A percentile compares a stretch with the other conserved stretches of the same genome.
phyloP scores from a whole-genome alignment of 2,888 invertebrate species.

The Eilema sororculum region DNA sequence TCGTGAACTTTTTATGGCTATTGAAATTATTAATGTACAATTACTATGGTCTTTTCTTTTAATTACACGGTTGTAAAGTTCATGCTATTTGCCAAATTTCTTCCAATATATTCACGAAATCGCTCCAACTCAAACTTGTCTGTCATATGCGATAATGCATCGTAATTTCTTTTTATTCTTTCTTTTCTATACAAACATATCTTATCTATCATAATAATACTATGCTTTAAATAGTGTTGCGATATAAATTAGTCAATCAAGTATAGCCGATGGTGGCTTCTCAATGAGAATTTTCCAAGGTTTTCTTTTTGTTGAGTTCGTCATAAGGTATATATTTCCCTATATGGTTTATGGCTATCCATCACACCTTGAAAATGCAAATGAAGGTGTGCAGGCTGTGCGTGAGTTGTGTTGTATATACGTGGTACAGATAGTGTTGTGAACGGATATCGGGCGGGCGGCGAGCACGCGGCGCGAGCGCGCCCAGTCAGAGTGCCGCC shows the following conservation, averaged over 20 bases:
- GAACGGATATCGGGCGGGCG: slow-evolving; percentile 82
- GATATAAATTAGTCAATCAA: not conserved
- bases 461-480: slow-evolving; percentile 81
- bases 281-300: not conserved
- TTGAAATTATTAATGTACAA: not conserved
- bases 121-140: not conserved
- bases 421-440: slow-evolving; percentile 76
- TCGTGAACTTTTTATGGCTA: slow-evolving; percentile 14
- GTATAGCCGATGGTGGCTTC: not conserved
- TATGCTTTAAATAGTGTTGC: too few species aligned
- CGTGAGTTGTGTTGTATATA: slow-evolving; percentile 59
- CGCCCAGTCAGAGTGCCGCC: slow-evolving; percentile 87
- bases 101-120: not conserved
- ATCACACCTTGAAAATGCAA: slow-evolving; percentile 69
- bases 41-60: not conserved
- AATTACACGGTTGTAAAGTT: not conserved
- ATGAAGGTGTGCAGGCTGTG: slow-evolving; percentile 78
- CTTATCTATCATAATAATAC: not conserved
- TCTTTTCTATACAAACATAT: not conserved
- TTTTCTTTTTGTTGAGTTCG: slow-evolving; percentile 17
- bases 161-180: not conserved
- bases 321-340: slow-evolving; percentile 21
- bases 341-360: slow-evolving; percentile 48
- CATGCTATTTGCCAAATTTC: not conserved
- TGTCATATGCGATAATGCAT: not conserved